phyloP scores from a whole-genome alignment of 2,888 invertebrate species.

The Erpobdella octoculata region DNA sequence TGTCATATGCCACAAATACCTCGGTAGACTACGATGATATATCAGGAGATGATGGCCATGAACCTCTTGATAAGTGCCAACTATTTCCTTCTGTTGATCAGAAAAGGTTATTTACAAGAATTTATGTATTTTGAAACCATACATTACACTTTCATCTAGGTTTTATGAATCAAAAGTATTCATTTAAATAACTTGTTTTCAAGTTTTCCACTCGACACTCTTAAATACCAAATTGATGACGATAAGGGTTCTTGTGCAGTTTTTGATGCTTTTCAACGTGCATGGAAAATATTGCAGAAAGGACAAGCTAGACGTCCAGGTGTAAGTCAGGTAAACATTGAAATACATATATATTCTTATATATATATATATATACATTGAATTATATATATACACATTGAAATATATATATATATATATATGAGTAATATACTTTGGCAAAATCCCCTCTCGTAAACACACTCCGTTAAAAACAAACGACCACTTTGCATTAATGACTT shows the following conservation, averaged over 20 bases:
- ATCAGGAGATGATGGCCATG: conserved; percentile 1
- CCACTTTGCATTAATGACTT: too few species aligned
- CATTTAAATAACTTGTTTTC: neutral
- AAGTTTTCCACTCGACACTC: conserved; percentile 11
- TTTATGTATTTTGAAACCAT: too few species aligned
- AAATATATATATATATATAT: too few species aligned
- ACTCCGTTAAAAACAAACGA: too few species aligned
- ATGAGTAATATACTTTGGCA: too few species aligned
- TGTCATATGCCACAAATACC: conserved; percentile 33
- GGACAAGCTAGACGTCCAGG: conserved; percentile 22
- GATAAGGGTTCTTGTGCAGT: conserved; percentile 15
- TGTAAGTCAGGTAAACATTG: conserved; percentile 31
- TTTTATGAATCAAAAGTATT: too few species aligned
- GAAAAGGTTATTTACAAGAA: too few species aligned
- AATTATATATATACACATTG: too few species aligned
- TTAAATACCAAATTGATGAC: conserved; percentile 15
- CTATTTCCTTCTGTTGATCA: conserved; percentile 15
- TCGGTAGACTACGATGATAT: conserved; percentile 34
- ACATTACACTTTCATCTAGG: too few species aligned
- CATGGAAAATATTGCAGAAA: conserved; percentile 25
- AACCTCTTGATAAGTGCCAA: conserved; percentile 10
- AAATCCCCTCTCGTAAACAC: too few species aligned
- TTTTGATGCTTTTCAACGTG: conserved; percentile 24
- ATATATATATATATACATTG: too few species aligned
- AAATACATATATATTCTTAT: too few species aligned